Percentiles rank a stretch among this genome's conserved stretches.
Evolutionary conservation across 2,113 vertebrate species (phyloP).

Genomic region (Phrynosoma blainvillii): DNA sequence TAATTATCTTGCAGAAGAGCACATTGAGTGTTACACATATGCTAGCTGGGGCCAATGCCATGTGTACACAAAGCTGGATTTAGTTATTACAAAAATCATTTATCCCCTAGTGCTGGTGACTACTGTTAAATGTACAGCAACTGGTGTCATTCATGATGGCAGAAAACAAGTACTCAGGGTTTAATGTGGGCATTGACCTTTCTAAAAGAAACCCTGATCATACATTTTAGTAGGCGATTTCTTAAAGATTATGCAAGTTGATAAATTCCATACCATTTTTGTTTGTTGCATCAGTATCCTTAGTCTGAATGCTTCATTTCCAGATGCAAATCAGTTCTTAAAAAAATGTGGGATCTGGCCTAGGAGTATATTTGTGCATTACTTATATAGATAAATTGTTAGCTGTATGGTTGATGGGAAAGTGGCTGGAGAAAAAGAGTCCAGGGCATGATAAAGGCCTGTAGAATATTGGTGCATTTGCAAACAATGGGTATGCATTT

Average conservation of each 20-base stretch:
- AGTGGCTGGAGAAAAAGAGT: neutral
- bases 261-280: neutral
- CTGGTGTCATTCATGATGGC: neutral
- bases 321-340: neutral
- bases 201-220: neutral
- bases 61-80: neutral
- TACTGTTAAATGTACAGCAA: neutral
- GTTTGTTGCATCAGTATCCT: neutral
- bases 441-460: neutral
- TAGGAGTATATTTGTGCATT: neutral
- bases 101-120: neutral
- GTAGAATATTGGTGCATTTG: neutral
- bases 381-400: neutral
- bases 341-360: neutral
- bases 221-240: neutral
- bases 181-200: no score
- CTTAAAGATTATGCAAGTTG: neutral
- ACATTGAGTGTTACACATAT: neutral
- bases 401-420: neutral
- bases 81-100: neutral
- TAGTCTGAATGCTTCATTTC: neutral
- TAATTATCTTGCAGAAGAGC: neutral
- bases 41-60: neutral
- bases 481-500: neutral
- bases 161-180: neutral